Evolutionary conservation across 1,140 invertebrate genomes (phyloP).

Genomic region (Lineus longissimus): DNA sequence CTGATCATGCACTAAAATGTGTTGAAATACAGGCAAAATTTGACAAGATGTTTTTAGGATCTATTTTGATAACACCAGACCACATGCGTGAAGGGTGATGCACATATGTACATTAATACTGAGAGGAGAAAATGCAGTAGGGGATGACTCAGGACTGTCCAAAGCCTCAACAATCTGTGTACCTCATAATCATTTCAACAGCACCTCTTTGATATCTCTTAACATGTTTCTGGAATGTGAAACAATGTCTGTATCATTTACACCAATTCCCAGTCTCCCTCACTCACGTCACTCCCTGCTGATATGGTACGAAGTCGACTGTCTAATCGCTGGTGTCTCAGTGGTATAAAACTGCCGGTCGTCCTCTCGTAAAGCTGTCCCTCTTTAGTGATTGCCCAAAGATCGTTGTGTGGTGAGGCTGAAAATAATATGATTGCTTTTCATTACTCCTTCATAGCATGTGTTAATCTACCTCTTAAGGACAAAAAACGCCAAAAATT

Average conservation of each 20-base stretch:
- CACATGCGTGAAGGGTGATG: too few species aligned
- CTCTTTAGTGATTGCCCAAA: conserved; percentile 41
- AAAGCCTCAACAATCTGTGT: too few species aligned
- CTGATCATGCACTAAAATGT: too few species aligned
- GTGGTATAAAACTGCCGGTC: not conserved
- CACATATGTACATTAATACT: too few species aligned
- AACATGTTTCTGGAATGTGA: too few species aligned
- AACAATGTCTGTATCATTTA: not conserved
- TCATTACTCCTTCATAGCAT: not conserved
- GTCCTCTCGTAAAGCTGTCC: conserved; percentile 31
- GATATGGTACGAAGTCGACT: not conserved
- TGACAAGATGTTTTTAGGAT: too few species aligned
- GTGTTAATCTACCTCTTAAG: not conserved
- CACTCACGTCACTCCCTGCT: not conserved
- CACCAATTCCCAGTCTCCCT: conserved; percentile 15
- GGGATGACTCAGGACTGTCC: too few species aligned
- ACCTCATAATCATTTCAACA: too few species aligned
- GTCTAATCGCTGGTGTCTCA: not conserved
- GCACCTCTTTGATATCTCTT: too few species aligned
- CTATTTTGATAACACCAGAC: too few species aligned
- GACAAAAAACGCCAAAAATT: not conserved
- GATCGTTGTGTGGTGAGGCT: conserved; percentile 37
- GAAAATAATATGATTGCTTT: conserved; percentile 10
- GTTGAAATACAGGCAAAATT: too few species aligned
- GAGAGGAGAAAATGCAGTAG: too few species aligned